phyloP scores from a whole-genome alignment of 2,888 invertebrate genomes.

The Drosophila paranaensis region DNA sequence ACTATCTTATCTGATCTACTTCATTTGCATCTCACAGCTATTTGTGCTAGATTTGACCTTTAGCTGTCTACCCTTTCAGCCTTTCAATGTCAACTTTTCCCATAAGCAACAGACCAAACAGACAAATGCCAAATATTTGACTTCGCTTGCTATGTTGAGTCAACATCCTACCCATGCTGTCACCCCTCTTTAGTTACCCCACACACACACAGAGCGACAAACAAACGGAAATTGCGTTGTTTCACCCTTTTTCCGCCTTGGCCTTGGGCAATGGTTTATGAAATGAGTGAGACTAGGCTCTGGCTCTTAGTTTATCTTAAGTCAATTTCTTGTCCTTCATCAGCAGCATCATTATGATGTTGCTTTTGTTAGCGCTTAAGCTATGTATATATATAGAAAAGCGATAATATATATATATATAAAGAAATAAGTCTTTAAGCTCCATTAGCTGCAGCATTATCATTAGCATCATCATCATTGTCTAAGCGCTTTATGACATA shows the following conservation, averaged over 20 bases:
- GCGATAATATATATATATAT: not conserved
- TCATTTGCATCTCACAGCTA: constrained; percentile 45
- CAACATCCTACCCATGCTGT: constrained; percentile 6
- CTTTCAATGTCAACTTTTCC: constrained; percentile 55
- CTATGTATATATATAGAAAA: too few relatives aligned
- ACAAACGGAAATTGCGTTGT: constrained; percentile 71
- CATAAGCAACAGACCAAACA: constrained; percentile 35
- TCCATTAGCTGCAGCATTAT: not conserved
- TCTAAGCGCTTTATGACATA: constrained; percentile 19
- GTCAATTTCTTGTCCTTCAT: constrained; percentile 70
- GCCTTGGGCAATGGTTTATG: constrained; percentile 55
- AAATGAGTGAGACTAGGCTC: constrained; percentile 10
- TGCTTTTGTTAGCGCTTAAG: not conserved
- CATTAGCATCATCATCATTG: too few relatives aligned
- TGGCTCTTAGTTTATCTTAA: constrained; percentile 62
- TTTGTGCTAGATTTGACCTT: constrained; percentile 41
- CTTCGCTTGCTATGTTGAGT: constrained; percentile 22
- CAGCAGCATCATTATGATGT: constrained; percentile 22
- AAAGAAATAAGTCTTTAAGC: not conserved
- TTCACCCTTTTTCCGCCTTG: constrained; percentile 65
- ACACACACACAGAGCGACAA: not conserved
- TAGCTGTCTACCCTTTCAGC: constrained; percentile 17
- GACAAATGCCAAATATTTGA: constrained; percentile 66
- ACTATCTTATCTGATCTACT: constrained; percentile 37
- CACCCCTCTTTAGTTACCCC: not conserved